Base-by-base conservation (phyloP, 2,113 vertebrate species). In the Toxotes chatareus region DNA sequence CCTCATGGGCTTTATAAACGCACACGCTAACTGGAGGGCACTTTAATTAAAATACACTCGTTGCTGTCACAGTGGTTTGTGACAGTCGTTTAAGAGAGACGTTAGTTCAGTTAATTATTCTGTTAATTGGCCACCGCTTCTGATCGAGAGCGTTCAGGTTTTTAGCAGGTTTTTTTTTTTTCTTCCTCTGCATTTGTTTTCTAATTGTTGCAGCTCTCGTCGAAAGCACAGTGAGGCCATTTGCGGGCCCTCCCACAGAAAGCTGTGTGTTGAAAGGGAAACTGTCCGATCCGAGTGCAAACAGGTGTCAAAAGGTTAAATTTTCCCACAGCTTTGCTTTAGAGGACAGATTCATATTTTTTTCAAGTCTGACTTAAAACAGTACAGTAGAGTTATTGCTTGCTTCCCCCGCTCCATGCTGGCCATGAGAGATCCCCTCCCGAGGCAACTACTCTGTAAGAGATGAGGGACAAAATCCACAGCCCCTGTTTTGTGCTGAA, bases 11-110 rank as follows among this genome's bases (percentile, higher is more conserved):
- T 90, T 91, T 90, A 79, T 76, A 81, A 91, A 88, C 32, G 74
- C 86, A 76, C 82, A 42, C 47, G 51, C 89, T 93, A 89, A 93
- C 88, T 88, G 80, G 83, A 92, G 92, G 92, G 79, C 88, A 84
- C 90, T 92, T 93, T 92, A 93, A 95, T 94, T 94, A 94, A 92
- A 93, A 91, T 64, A 74, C 93, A 83, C 87, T 89, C 66, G 73
- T 84, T 31, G 86, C 88, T 87, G 90, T 91, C 88, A 88, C 83
- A 55, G 68, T 74, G 62, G 83, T 90, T 83, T 90, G 83, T 88
- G 86, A 90, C 83, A 85, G 86, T 88, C 73, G 62, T 94, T 93
- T 92, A 92, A 93, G 85, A 92, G 86, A 91, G 87, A 91, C 51
- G 59, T 91, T 93, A 78, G 89, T 86, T 86, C 82, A 83, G 88